Conservation (phyloP, 2,797 vertebrate species). For the Dromococcyx pavoninus region DNA sequence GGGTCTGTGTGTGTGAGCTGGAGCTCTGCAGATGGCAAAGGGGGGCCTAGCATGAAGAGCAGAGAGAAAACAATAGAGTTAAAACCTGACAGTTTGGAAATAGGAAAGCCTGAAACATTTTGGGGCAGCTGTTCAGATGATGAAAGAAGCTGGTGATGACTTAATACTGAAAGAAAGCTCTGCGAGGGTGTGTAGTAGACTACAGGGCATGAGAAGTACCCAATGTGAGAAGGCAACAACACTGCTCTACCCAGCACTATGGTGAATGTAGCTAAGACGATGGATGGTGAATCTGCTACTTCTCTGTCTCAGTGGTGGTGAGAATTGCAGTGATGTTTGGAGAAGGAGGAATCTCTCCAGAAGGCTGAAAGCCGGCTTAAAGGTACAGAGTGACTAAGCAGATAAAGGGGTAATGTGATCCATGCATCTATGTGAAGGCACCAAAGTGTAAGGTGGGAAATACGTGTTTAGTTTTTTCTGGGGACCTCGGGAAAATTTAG, state of each 20-base stretch:
- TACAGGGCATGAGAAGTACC: background rate
- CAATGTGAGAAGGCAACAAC: rapidly evolving
- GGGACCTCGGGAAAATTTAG: background rate
- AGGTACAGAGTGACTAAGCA: background rate
- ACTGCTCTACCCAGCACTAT: background rate
- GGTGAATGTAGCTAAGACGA: background rate
- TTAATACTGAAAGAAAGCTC: background rate
- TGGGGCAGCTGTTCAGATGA: background rate
- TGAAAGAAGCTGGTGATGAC: background rate
- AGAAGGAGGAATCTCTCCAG: background rate
- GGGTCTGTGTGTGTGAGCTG: background rate
- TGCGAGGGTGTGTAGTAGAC: background rate
- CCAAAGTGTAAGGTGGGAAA: background rate
- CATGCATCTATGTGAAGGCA: background rate
- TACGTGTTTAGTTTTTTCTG: background rate
- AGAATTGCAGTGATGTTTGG: background rate
- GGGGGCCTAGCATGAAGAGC: background rate
- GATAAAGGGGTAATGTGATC: background rate
- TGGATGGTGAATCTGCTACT: background rate
- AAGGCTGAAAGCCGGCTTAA: background rate
- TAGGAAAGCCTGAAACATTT: background rate
- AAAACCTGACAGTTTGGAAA: background rate
- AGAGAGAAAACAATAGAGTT: background rate
- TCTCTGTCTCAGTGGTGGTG: background rate
- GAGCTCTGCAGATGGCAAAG: background rate